phyloP scores from a whole-genome alignment of 2,113 vertebrate species.

The Barbus barbus region DNA sequence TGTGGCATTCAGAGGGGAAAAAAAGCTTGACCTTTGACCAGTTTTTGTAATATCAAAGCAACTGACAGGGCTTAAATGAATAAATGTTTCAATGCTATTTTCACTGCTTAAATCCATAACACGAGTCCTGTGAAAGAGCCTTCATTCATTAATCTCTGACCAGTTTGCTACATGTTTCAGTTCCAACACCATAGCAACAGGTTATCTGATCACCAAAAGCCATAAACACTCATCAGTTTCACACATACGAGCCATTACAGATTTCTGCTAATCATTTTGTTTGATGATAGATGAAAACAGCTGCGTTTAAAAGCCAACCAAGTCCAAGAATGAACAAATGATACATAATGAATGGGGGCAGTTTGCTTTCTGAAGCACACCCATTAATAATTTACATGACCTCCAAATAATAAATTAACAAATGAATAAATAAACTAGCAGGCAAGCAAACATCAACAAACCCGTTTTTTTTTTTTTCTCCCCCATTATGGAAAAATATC shows the following conservation, averaged over 20 bases:
- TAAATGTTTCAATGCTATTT: neutral
- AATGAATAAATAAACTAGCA: conserved; percentile 82
- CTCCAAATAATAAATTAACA: conserved; percentile 80
- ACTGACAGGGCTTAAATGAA: neutral
- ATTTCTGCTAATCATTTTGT: conserved; percentile 40
- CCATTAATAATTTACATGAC: conserved; percentile 74
- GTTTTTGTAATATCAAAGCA: neutral
- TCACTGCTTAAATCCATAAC: neutral
- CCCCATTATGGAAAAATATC: conserved; percentile 60
- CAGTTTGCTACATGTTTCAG: neutral
- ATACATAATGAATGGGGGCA: conserved; percentile 58
- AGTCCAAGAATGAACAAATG: conserved; percentile 54
- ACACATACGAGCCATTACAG: conserved; percentile 24
- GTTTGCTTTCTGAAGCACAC: conserved; percentile 60
- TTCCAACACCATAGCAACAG: conserved; percentile 40
- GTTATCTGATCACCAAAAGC: conserved; percentile 19
- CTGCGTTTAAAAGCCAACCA: conserved; percentile 49
- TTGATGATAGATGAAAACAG: conserved; percentile 45
- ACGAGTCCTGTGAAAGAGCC: conserved; percentile 6
- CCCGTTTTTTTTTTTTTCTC: conserved; percentile 60
- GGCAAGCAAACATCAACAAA: conserved; percentile 80
- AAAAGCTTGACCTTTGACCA: neutral
- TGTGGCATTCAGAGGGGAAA: no score
- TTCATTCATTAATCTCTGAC: conserved; percentile 1
- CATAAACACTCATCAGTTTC: conserved; percentile 20